Evolutionary conservation across 1,140 invertebrate species (phyloP), one percentile per base, ranked within the genome.

Genomic region (Oppia nitens): DNA sequence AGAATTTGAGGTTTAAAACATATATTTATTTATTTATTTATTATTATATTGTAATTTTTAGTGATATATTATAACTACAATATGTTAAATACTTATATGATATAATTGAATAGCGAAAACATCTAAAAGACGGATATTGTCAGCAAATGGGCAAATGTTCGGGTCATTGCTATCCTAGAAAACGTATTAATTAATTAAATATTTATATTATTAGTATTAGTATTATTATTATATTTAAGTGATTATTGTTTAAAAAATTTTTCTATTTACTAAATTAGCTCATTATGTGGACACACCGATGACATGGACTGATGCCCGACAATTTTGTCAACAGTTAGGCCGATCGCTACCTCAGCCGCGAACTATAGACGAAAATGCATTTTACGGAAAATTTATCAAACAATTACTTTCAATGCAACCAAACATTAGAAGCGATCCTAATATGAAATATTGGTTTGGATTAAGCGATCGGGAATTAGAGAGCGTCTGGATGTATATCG

Each of bases 41-140:
- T n/a, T n/a, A n/a, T n/a, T n/a, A n/a, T n/a, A n/a, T n/a, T n/a
- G n/a, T n/a, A n/a, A n/a, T n/a, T n/a, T n/a, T n/a, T n/a, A n/a
- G n/a, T n/a, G n/a, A n/a, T n/a, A n/a, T n/a, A n/a, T n/a, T n/a
- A n/a, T n/a, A n/a, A n/a, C n/a, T n/a, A n/a, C n/a, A n/a, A n/a
- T n/a, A n/a, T n/a, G n/a, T n/a, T n/a, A n/a, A n/a, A n/a, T n/a
- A n/a, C n/a, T n/a, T n/a, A n/a, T n/a, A n/a, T n/a, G n/a, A n/a
- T n/a, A n/a, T n/a, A n/a, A n/a, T n/a, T n/a, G n/a, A n/a, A n/a
- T 51, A 56, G 55, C 3, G 21, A 56, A 56, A 56, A 28, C 26
- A 56, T 12, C 55, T 56, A 4, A 23, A 20, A 17, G 55, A 56
- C 27, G n/a, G 12, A 24, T 56, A 56, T 49, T 56, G 55, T 56